These are phyloP conservation scores for Typhlomys cinereus DNA, from an alignment of 2,113 vertebrate genomes.

Conservation along the genomic window DNA sequence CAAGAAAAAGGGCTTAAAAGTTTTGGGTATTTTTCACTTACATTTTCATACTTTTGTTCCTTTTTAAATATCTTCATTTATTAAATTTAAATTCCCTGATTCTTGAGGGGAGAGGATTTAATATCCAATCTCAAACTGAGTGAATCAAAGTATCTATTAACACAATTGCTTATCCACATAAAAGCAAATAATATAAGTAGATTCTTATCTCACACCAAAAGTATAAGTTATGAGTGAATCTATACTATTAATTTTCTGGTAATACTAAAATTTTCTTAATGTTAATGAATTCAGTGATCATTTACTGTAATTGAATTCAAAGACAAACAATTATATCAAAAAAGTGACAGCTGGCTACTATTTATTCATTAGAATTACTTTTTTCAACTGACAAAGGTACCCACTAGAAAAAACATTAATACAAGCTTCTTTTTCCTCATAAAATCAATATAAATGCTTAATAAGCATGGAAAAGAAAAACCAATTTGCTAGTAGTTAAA, in stretches of 20 bases:
- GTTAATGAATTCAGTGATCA: constrained; percentile 15
- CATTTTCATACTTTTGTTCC: too few relatives aligned
- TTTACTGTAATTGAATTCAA: background rate
- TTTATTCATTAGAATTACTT: constrained; percentile 14
- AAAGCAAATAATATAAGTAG: background rate
- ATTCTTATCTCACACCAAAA: background rate
- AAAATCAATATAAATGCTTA: background rate
- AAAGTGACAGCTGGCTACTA: background rate
- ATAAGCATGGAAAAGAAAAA: background rate
- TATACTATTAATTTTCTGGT: background rate
- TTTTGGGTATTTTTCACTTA: too few relatives aligned
- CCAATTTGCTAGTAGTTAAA: background rate
- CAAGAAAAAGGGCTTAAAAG: too few relatives aligned
- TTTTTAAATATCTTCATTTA: too few relatives aligned
- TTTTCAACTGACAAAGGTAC: background rate
- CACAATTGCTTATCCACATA: background rate
- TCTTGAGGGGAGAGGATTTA: too few relatives aligned
- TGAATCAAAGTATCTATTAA: too few relatives aligned
- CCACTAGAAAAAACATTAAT: background rate
- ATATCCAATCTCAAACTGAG: too few relatives aligned
- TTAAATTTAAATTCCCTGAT: too few relatives aligned
- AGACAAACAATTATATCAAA: background rate
- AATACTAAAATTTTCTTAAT: background rate
- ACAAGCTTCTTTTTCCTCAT: background rate
- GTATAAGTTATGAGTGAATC: background rate